Conservation (phyloP, 2,888 invertebrate species). For the Urechis unicinctus region DNA sequence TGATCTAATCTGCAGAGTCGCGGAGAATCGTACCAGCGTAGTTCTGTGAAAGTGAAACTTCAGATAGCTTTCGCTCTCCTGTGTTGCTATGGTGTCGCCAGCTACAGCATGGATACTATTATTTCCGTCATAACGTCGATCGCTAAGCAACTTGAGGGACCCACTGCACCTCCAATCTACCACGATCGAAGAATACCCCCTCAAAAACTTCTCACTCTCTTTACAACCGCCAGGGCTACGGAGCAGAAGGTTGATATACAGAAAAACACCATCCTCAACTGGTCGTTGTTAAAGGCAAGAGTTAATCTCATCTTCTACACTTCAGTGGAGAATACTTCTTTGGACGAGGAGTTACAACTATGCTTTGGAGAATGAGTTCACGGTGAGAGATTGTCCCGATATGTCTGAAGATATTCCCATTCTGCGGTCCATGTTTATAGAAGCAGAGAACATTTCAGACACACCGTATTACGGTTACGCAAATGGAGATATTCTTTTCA, state of each 20-base stretch:
- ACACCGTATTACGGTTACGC: slow-evolving; percentile 10
- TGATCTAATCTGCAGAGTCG: too few species aligned
- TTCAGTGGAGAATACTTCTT: not conserved
- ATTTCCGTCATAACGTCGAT: too few species aligned
- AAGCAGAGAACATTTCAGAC: slow-evolving; percentile 4
- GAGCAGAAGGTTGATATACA: not conserved
- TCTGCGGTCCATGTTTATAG: slow-evolving; percentile 10
- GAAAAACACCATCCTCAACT: not conserved
- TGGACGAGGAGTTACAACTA: too few species aligned
- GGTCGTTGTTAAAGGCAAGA: not conserved
- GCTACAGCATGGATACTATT: too few species aligned
- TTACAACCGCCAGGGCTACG: not conserved
- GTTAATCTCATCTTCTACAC: not conserved
- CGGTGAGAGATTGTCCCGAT: not conserved
- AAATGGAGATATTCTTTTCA: slow-evolving; percentile 12
- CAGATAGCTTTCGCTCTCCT: too few species aligned
- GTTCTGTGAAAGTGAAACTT: too few species aligned
- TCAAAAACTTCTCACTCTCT: not conserved
- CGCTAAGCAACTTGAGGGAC: too few species aligned
- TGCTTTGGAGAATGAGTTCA: not conserved
- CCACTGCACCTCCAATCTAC: not conserved
- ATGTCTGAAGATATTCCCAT: slow-evolving; percentile 2
- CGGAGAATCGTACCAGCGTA: too few species aligned
- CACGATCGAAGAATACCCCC: not conserved
- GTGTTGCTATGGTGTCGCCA: too few species aligned